Conservation (phyloP, 2,888 invertebrate genomes). For the Agrotis segetum region DNA sequence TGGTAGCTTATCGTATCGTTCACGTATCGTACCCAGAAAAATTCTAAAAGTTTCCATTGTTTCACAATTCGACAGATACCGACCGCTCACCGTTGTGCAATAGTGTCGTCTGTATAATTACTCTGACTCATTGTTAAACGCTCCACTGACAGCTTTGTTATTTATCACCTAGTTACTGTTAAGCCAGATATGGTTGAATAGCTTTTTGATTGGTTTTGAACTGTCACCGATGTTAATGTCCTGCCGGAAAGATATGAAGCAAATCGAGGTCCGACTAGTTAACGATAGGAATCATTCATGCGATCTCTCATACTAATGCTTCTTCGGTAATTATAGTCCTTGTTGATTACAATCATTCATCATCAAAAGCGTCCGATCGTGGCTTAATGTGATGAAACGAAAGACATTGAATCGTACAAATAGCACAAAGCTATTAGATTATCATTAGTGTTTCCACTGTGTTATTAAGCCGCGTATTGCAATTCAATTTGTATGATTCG, state of each 20-base stretch:
- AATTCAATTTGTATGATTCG: slow-evolving; percentile 62
- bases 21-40: slow-evolving; percentile 37
- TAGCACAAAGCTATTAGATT: slow-evolving; percentile 63
- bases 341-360: slow-evolving; percentile 41
- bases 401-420: slow-evolving; percentile 55
- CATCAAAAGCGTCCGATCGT: slow-evolving; percentile 32
- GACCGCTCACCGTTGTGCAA: slow-evolving; percentile 74
- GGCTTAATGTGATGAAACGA: slow-evolving; percentile 49
- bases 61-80: slow-evolving; percentile 70
- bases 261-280: slow-evolving; percentile 41
- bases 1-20: slow-evolving; percentile 25
- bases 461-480: slow-evolving; percentile 59
- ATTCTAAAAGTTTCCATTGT: slow-evolving; percentile 54
- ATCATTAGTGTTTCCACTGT: slow-evolving; percentile 59
- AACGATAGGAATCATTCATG: slow-evolving; percentile 19
- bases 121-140: slow-evolving; percentile 76
- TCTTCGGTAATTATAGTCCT: slow-evolving; percentile 7
- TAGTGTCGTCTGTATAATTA: slow-evolving; percentile 79
- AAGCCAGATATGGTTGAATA: slow-evolving; percentile 59
- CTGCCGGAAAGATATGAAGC: slow-evolving; percentile 45
- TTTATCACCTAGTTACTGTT: slow-evolving; percentile 68
- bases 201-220: slow-evolving; percentile 60
- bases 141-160: slow-evolving; percentile 67
- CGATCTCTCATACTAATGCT: slow-evolving; percentile 23
- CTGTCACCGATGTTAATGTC: slow-evolving; percentile 55